Base-by-base conservation (phyloP, 2,888 invertebrate species). In the Spialia ferax region DNA sequence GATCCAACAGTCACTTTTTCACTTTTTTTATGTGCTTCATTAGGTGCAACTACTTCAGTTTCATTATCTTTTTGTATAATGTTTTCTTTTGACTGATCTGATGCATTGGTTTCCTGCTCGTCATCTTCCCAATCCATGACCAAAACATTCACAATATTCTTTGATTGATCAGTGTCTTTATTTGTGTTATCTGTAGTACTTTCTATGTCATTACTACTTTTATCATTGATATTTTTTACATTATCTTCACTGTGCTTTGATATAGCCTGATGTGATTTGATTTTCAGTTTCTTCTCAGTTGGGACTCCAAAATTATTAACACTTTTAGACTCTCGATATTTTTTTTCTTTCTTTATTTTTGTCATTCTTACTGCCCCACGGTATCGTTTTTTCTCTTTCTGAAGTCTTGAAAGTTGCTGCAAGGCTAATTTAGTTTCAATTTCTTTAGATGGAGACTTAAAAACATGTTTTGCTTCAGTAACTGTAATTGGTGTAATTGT, bases 91-190 rank as follows among this genome's bases (percentile, higher is more conserved):
- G 50, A n/a, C 15, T 77, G 74, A 10, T 67, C 73, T 6, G 76
- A 54, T 64, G 79, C 77, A 35, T 81, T 82, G 35, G 73, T 75
- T 63, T 87, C 89, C 42, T 71, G 52, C 55, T 91, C 91, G 69
- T 94, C 94, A 77, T 89, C 91, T 71, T 92, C 89, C 88, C 95
- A 95, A 69, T 94, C 94, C 74, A 94, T 91, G 22, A 95, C 95
- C 38, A 95, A 79, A 26, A 91, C 88, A 69, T 93, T 94, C 15
- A 95, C 91, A 69, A 93, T 88, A 72, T 78, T 91, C 10, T 86
- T 84, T 66, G 86, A 77, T 56, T 76, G 61, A 22, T 8, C 59
- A 74, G 73, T 69, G 4, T 42, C 38, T 42, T 42, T 42, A 65
- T 35, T 57, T 55, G 61, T 72, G 68, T 61, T 63, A 20, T 57